A percentile compares a stretch with the other conserved stretches of the same genome.
Conservation (phyloP, 2,797 vertebrate genomes). For the Lacerta viridis region DNA sequence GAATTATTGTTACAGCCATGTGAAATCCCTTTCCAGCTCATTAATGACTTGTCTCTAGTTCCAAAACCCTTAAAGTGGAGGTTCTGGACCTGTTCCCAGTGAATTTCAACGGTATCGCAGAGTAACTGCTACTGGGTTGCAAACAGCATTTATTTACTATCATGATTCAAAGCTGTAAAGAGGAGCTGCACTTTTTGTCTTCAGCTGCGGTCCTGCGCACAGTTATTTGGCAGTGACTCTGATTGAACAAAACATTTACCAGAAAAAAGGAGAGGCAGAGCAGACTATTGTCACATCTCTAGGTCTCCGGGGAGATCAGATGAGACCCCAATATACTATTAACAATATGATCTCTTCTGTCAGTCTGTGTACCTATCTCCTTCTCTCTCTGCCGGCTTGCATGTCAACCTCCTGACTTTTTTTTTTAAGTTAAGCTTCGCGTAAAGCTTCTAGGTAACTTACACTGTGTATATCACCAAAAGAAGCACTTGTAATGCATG, state of each 20-base stretch:
- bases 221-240: neutral
- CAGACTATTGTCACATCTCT: no score
- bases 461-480: neutral
- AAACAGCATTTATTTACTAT: neutral
- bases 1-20: neutral
- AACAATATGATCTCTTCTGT: neutral
- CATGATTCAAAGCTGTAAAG: neutral
- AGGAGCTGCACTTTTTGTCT: neutral
- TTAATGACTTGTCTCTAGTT: neutral
- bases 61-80: neutral
- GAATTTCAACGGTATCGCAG: neutral
- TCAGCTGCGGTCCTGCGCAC: neutral
- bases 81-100: slow-evolving; percentile 24
- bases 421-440: neutral
- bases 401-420: no score
- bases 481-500: neutral
- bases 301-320: no score
- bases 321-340: neutral
- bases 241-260: neutral
- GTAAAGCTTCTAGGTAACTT: neutral
- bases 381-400: neutral
- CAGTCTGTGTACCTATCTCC: neutral
- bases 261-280: no score
- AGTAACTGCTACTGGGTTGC: neutral
- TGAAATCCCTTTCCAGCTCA: neutral